A percentile compares a stretch with the other conserved stretches of the same genome.
Evolutionary conservation across 53 echinoderm and acorn worm species (phyloP).

Genomic region (Glandiceps talaboti): DNA sequence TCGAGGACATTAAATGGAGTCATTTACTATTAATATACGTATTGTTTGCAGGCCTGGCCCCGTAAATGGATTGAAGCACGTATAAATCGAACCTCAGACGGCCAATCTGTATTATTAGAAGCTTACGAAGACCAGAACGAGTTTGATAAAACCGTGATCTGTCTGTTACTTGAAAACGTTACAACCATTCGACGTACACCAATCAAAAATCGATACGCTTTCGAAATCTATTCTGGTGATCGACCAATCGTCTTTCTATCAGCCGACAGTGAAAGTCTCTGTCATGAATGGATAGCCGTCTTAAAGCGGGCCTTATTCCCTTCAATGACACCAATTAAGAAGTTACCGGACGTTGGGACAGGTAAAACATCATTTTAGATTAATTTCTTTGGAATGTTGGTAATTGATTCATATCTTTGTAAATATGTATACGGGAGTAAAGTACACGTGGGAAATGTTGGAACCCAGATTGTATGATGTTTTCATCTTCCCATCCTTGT

Average conservation of each 20-base stretch:
- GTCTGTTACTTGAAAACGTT: neutral
- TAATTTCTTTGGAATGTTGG: too few relatives aligned
- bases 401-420: too few relatives aligned
- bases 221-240: neutral
- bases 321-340: neutral
- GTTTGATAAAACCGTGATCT: neutral
- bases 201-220: neutral
- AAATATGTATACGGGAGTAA: too few relatives aligned
- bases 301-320: neutral
- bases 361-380: too few relatives aligned
- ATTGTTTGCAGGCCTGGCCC: neutral
- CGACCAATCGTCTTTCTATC: neutral
- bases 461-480: too few relatives aligned
- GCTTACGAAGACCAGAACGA: neutral
- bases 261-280: neutral
- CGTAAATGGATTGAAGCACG: neutral
- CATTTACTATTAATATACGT: too few relatives aligned
- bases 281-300: neutral
- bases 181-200: neutral
- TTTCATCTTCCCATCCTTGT: too few relatives aligned
- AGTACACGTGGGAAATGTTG: too few relatives aligned
- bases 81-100: neutral
- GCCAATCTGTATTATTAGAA: neutral
- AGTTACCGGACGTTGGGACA: neutral
- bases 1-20: too few relatives aligned